Evolutionary conservation across 2,113 vertebrate genomes (phyloP), one percentile per base, ranked within the genome.

Genomic region (Leptodactylus fuscus): DNA sequence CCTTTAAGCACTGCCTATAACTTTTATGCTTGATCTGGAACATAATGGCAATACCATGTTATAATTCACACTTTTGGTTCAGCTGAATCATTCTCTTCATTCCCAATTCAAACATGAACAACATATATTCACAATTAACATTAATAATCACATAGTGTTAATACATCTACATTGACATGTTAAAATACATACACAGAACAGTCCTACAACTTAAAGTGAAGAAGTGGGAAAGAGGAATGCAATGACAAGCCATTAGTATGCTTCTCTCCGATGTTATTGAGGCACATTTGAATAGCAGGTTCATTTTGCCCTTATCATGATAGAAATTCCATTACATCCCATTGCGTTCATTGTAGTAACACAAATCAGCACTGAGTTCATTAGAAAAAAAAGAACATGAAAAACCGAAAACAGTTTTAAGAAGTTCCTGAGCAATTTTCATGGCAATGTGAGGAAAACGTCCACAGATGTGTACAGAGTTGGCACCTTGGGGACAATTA

Each of bases 381-480:
- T 73, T 80, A 80, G 67, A 82, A 82, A 32, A 53, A 80, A 58
- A 60, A 34, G 34, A 38, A 70, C 75, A 80, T 79, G 46, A 80
- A 49, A 69, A 79, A 85, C 44, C 22, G 44, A 78, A 34, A 60
- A 58, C 36, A 36, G 48, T 79, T 38, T 44, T 27, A 69, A 86
- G 65, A 81, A 86, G 49, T 86, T 86, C 84, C 84, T 86, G 84
- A 86, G 84, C 49, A 60, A n/a, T 80, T 85, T 78, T 78, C 49
- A 86, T 86, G 84, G 84, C 84, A 86, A 86, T 70, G 67, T 48
- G 49, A 86, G 75, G 11, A 69, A 65, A 27, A 44, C 16, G 67
- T 69, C 83, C 83, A 85, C 83, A 70, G 60, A 77, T 77, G 76
- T 80, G 29, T 83, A 82, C 10, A 70, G 58, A 55, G 75, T 69